Evolutionary conservation across 2,797 vertebrate genomes (phyloP).

Genomic region (Epinephelus coioides): DNA sequence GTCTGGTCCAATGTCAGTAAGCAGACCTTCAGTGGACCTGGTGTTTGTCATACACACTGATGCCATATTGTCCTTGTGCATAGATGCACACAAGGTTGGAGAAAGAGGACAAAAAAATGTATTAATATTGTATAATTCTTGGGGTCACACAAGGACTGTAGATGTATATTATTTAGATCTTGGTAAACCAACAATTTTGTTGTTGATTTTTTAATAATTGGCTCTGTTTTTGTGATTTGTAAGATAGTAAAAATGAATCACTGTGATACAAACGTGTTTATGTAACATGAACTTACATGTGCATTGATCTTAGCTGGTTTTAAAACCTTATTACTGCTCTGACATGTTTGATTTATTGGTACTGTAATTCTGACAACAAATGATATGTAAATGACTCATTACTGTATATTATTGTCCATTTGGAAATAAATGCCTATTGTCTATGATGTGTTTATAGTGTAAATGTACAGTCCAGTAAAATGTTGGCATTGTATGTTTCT

Average conservation of each 20-base stretch:
- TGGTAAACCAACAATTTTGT: background rate
- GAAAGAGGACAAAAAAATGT: background rate
- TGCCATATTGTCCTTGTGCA: background rate
- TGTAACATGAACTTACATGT: background rate
- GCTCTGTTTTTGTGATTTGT: constrained; percentile 1
- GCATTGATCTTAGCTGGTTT: background rate
- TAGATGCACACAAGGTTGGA: background rate
- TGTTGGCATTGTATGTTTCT: no score
- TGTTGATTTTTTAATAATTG: background rate
- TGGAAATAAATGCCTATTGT: background rate
- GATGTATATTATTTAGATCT: background rate
- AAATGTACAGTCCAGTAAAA: background rate
- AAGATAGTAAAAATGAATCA: constrained; percentile 25
- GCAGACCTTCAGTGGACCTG: background rate
- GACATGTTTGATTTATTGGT: background rate
- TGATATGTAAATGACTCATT: background rate
- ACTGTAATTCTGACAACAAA: background rate
- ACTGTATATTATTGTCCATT: background rate
- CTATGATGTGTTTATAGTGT: constrained; percentile 29
- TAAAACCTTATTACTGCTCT: background rate
- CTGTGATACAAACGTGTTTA: background rate
- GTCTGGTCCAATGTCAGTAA: background rate
- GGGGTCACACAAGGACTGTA: background rate
- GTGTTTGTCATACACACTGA: background rate
- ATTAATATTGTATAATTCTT: background rate